Base-by-base conservation (phyloP, 2,113 vertebrate genomes). In the Gymnocephalus cernua region DNA sequence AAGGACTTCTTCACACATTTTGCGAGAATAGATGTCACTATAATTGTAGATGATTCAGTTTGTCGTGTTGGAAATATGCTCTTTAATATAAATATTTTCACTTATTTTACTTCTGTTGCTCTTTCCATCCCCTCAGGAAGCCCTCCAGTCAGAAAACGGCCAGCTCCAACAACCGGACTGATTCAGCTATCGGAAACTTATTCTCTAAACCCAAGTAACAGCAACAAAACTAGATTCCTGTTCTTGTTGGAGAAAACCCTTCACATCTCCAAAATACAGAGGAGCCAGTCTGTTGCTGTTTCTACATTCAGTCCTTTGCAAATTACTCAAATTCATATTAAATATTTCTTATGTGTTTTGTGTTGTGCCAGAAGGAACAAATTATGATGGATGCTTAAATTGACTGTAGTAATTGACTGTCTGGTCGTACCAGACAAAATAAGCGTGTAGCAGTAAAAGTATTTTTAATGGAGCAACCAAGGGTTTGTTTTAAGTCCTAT, bases 41-140 rank as follows among this genome's bases (percentile, higher is more conserved):
- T 35, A 58, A 61, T 23, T 73, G 3, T 3, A 29, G 5, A 45
- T 14, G 18, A n/a, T 32, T 47, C n/a, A 18, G 1, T 51, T 47
- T 54, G 25, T 10, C 27, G 16, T n/a, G 35, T 54, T 57, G 19
- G 0, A 38, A 21, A 51, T 41, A 0, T 13, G 0, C 21, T 41
- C 12, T 41, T 21, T 38, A 1, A 10, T 35, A 3, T 5, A 29
- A 32, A 27, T 13, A 1, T 45, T 6, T 4, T 41, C 11, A 44
- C 10, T 7, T 56, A 8, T 25, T 50, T 50, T 15, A 1, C 57
- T 48, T 65, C 15, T 47, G 10, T 41, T 56, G 1, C 32, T 76
- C 4, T 45, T 1, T 56, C 45, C 27, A 4, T 69, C 11, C 10
- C 3, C 23, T 29, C 76, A 90, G 91, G 82, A 89, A 74, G 58